Conservation (phyloP, 2,888 invertebrate genomes). For the Dolomedes plantarius region DNA sequence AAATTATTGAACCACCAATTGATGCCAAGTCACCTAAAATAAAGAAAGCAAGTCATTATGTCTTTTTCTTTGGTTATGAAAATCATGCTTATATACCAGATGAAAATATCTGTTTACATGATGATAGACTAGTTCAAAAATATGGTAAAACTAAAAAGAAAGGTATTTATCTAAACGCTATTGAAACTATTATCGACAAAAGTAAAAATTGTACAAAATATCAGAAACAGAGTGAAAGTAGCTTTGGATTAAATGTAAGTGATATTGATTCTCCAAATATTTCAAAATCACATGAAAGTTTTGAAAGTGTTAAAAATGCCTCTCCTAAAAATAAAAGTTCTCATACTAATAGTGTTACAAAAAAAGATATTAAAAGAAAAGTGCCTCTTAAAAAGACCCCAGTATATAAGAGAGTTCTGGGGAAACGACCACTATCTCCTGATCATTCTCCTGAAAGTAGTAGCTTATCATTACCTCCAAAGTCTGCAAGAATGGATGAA, state of each 20-base stretch:
- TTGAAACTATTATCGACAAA: conserved; percentile 85
- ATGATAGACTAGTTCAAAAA: conserved; percentile 83
- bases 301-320: not conserved
- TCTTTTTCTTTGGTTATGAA: conserved; percentile 72
- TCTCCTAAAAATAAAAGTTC: not conserved
- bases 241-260: not conserved
- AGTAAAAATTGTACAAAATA: not conserved
- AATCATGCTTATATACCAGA: conserved; percentile 89
- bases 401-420: not conserved
- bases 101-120: conserved; percentile 87
- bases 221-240: not conserved
- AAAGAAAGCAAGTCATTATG: conserved; percentile 61
- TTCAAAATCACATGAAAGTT: not conserved
- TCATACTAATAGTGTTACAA: conserved; percentile 79
- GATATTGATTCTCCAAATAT: too few species aligned
- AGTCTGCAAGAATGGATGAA: too few species aligned
- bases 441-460: too few species aligned
- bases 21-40: not conserved
- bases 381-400: not conserved
- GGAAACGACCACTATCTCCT: not conserved
- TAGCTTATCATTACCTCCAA: too few species aligned
- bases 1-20: conserved; percentile 18
- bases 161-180: conserved; percentile 86
- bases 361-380: not conserved
- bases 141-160: conserved; percentile 86